Conservation (phyloP, 2,113 vertebrate species). For the Bufo gargarizans region DNA sequence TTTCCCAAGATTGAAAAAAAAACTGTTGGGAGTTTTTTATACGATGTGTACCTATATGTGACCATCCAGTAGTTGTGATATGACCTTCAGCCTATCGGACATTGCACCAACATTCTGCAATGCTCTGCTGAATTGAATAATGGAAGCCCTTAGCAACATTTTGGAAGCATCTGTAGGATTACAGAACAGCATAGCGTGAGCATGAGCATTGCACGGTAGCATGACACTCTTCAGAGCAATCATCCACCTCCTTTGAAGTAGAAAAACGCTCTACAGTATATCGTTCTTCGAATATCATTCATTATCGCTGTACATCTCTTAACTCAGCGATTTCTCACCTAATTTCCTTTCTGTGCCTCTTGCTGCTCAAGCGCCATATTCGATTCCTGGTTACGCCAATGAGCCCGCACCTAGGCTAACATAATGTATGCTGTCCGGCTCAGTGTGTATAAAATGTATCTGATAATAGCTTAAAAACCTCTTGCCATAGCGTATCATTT, state of each 20-base stretch:
- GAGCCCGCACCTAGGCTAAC: not conserved
- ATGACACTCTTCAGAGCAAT: not conserved
- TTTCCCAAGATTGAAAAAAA: too few species aligned
- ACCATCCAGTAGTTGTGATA: too few species aligned
- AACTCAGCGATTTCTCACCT: not conserved
- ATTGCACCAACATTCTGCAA: too few species aligned
- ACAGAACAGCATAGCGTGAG: not conserved
- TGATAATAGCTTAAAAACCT: conserved; percentile 38
- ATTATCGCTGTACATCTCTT: not conserved
- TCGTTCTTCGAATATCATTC: not conserved
- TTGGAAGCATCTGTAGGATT: too few species aligned
- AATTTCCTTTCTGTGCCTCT: not conserved
- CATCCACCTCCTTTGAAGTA: not conserved
- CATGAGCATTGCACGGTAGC: not conserved
- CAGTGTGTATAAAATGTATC: not conserved
- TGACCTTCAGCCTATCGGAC: too few species aligned
- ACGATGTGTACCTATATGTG: too few species aligned
- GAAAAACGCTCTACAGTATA: not conserved
- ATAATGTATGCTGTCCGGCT: not conserved
- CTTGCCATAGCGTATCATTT: conserved; percentile 58
- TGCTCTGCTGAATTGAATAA: too few species aligned
- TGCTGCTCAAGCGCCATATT: not conserved
- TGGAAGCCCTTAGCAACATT: too few species aligned
- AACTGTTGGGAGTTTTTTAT: too few species aligned
- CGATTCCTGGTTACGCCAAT: not conserved